Percentiles rank a stretch among this genome's conserved stretches.
These are phyloP conservation scores for Noturus placidus DNA, from an alignment of 2,113 vertebrate genomes.

Conservation along the genomic window DNA sequence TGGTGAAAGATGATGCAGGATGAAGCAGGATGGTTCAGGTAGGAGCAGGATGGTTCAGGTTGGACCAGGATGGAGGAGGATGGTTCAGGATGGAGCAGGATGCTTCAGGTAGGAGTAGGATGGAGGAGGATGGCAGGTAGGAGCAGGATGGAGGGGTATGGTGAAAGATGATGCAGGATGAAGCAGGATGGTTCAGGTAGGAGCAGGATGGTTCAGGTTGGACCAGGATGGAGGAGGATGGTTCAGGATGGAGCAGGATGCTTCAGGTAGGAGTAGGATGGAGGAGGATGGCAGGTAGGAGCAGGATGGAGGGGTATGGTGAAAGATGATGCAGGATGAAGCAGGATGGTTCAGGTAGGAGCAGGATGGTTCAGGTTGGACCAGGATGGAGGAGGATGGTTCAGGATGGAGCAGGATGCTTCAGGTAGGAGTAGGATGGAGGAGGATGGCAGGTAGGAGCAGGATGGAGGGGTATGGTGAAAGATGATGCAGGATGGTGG, in stretches of 20 bases:
- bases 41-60: conserved; percentile 36
- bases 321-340: not conserved
- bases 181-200: conserved; percentile 38
- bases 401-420: conserved; percentile 34
- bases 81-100: conserved; percentile 50
- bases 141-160: conserved; percentile 31
- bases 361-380: conserved; percentile 37
- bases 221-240: conserved; percentile 47
- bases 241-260: conserved; percentile 45
- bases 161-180: conserved; percentile 36
- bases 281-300: conserved; percentile 44
- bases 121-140: conserved; percentile 39
- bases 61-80: conserved; percentile 33
- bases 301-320: conserved; percentile 50
- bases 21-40: conserved; percentile 5
- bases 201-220: conserved; percentile 47
- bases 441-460: conserved; percentile 39
- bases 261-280: conserved; percentile 34
- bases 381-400: conserved; percentile 31
- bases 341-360: conserved; percentile 44
- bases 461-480: conserved; percentile 39
- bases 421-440: conserved; percentile 37
- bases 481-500: conserved; percentile 38
- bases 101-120: conserved; percentile 32
- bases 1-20: too few species aligned